These are phyloP conservation scores for Amphipyra tragopoginis DNA, from an alignment of 2,888 invertebrate species.

Conservation along the genomic window DNA sequence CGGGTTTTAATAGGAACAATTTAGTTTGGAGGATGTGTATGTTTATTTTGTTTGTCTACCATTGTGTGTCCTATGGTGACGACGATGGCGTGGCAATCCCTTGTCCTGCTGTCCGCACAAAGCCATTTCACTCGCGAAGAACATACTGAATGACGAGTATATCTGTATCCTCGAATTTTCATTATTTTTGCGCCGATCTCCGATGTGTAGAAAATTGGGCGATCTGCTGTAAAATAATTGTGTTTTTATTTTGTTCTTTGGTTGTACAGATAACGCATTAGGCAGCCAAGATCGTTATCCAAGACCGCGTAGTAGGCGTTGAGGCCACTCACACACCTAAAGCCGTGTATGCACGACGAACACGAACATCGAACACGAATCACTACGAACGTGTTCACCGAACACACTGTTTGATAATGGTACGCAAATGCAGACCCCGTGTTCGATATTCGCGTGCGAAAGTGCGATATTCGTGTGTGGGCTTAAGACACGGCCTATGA, in stretches of 20 bases:
- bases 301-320: no score
- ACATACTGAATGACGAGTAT: slow-evolving; percentile 84
- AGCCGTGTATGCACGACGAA: no score
- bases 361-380: no score
- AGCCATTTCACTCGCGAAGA: slow-evolving; percentile 84
- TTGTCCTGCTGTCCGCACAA: slow-evolving; percentile 78
- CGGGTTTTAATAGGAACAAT: slow-evolving; percentile 31
- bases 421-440: no score
- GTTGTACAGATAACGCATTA: no score
- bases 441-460: no score
- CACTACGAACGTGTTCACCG: no score
- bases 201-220: slow-evolving; percentile 81
- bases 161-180: slow-evolving; percentile 82
- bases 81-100: slow-evolving; percentile 80
- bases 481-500: no score
- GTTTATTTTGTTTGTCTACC: slow-evolving; percentile 79
- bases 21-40: slow-evolving; percentile 78
- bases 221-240: slow-evolving; percentile 63
- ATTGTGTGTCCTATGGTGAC: slow-evolving; percentile 83
- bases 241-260: not conserved
- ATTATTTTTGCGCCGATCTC: slow-evolving; percentile 81
- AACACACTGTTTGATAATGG: no score
- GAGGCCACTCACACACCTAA: no score
- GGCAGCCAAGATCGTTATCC: no score
- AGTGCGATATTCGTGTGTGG: no score